Evolutionary conservation across 2,797 vertebrate species (phyloP).

Genomic region (Synaphobranchus kaupii): DNA sequence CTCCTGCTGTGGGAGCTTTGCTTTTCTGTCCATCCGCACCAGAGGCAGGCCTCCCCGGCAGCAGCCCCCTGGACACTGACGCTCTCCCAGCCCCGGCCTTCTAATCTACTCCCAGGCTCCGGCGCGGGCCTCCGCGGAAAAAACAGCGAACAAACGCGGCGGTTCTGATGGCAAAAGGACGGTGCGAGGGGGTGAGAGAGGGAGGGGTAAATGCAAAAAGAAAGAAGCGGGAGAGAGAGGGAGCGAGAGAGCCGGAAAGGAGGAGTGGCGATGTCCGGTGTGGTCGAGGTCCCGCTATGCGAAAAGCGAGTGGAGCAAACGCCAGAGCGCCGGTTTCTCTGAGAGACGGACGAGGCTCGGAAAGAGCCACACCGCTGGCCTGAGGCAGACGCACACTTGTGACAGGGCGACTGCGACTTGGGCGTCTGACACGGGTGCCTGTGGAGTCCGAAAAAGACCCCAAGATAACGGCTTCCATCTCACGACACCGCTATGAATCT

Average conservation of each 20-base stretch:
- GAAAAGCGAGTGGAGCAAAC: not conserved
- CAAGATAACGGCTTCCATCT: not conserved
- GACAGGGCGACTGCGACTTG: not conserved
- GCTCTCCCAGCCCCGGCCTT: not conserved
- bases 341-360: slow-evolving; percentile 26
- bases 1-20: not conserved
- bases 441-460: not conserved
- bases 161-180: slow-evolving; percentile 39
- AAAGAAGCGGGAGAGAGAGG: slow-evolving; percentile 37
- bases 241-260: slow-evolving; percentile 28
- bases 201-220: not conserved
- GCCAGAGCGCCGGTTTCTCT: slow-evolving; percentile 36
- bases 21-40: not conserved
- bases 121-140: slow-evolving; percentile 40
- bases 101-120: slow-evolving; percentile 38
- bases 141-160: slow-evolving; percentile 36
- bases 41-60: not conserved
- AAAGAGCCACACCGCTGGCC: not conserved
- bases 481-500: not conserved
- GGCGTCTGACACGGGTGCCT: not conserved
- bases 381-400: not conserved
- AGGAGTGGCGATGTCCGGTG: slow-evolving; percentile 42
- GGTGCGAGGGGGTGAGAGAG: slow-evolving; percentile 40
- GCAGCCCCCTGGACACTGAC: not conserved
- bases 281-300: not conserved